phyloP scores from a whole-genome alignment of 2,113 vertebrate species.

The Anguilla japonica region DNA sequence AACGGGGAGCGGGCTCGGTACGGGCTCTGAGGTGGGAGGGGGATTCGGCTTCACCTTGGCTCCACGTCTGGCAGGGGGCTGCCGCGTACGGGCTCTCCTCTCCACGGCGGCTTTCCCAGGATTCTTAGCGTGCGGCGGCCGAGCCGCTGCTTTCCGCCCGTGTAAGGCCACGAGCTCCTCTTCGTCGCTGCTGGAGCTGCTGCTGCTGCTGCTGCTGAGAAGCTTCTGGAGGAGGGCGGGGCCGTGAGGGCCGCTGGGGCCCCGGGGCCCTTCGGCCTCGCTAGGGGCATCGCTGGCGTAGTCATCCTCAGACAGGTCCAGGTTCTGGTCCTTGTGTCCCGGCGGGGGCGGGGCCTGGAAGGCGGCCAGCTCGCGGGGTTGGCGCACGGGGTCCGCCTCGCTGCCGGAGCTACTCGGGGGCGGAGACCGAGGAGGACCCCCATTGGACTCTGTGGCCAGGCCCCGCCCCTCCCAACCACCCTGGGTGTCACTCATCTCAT shows the following conservation, averaged over 20 bases:
- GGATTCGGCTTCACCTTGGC: not conserved
- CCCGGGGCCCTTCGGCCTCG: constrained; percentile 36
- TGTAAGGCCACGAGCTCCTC: constrained; percentile 23
- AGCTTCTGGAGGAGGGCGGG: not conserved
- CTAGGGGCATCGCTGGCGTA: constrained; percentile 63
- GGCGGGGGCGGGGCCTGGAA: constrained; percentile 21
- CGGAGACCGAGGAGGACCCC: constrained; percentile 26
- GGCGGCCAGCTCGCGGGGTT: constrained; percentile 33
- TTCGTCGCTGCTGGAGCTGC: constrained; percentile 44
- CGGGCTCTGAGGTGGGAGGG: constrained; percentile 27
- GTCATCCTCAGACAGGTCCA: constrained; percentile 56
- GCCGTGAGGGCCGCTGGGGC: constrained; percentile 7
- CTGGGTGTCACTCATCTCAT: fast-evolving
- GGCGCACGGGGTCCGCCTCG: constrained; percentile 42
- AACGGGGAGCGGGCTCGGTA: constrained; percentile 34
- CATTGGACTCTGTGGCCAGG: constrained; percentile 37
- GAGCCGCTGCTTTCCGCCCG: not conserved
- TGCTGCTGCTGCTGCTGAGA: constrained; percentile 40
- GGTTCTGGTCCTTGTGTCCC: constrained; percentile 25
- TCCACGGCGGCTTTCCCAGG: constrained; percentile 14
- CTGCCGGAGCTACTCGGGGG: constrained; percentile 14
- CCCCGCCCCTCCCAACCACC: not conserved
- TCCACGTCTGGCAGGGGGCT: constrained; percentile 21
- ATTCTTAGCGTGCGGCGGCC: constrained; percentile 18
- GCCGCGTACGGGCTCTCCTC: not conserved